These are phyloP conservation scores for Pantelozetes paolii DNA, from an alignment of 2,888 invertebrate species.

Conservation along the genomic window DNA sequence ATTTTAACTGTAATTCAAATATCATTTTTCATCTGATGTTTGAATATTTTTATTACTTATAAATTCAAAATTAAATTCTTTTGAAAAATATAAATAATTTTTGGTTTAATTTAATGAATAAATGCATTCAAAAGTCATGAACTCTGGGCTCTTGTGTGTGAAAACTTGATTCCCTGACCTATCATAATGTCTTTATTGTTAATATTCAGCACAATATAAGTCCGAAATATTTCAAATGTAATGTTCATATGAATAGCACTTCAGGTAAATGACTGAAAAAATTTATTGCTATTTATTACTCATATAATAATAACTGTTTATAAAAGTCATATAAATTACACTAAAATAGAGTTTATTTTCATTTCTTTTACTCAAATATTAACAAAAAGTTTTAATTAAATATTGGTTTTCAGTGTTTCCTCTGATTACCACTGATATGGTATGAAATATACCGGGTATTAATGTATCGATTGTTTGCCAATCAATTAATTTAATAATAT, in stretches of 20 bases:
- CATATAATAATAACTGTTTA: no score
- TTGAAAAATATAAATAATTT: no score
- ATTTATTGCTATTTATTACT: neutral
- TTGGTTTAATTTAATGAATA: no score
- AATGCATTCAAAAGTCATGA: no score
- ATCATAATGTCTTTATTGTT: slow-evolving; percentile 1
- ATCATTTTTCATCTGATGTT: neutral
- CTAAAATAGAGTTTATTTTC: neutral
- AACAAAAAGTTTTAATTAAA: no score
- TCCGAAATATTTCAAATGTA: neutral
- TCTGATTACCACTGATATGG: no score
- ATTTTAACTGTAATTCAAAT: no score
- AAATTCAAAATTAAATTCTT: no score
- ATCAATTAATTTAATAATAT: slow-evolving; percentile 25
- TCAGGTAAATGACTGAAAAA: neutral
- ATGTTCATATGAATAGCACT: neutral
- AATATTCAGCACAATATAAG: neutral
- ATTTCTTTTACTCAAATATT: neutral
- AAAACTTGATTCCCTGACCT: neutral
- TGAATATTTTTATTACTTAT: no score
- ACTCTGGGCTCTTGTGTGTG: neutral
- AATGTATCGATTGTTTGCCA: neutral
- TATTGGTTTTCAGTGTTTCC: no score
- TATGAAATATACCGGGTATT: no score
- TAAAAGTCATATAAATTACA: slow-evolving; percentile 8